A percentile compares a stretch with the other conserved stretches of the same genome.
These are phyloP conservation scores for Dendrophyllia cribrosa DNA, from an alignment of 64 coral and sea anemone genomes.

Conservation along the genomic window DNA sequence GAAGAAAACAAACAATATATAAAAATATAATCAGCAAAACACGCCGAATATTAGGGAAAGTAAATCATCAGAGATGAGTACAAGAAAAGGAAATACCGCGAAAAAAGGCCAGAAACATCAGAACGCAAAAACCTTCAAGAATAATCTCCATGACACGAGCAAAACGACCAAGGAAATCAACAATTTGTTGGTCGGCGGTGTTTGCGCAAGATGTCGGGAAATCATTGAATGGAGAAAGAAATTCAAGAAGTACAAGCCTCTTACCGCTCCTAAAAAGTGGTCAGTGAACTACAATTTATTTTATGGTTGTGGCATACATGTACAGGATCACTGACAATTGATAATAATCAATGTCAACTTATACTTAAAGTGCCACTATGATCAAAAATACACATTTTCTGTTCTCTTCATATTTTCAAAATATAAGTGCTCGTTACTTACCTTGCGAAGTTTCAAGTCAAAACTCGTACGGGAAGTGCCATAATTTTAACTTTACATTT, in stretches of 20 bases:
- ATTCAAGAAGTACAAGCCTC: conserved; percentile 96
- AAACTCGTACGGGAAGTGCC: too few species aligned
- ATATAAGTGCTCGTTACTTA: too few species aligned
- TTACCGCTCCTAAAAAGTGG: conserved; percentile 96
- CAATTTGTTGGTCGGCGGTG: conserved; percentile 69
- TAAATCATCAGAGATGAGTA: conserved; percentile 43
- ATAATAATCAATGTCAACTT: too few species aligned
- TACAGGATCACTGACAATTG: too few species aligned
- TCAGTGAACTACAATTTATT: conserved; percentile 15
- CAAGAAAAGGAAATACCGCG: conserved; percentile 78
- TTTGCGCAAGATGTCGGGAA: conserved; percentile 84
- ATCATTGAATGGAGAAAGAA: conserved; percentile 96
- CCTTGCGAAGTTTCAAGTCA: too few species aligned
- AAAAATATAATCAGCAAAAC: not conserved
- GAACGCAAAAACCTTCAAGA: conserved; percentile 84
- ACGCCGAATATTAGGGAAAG: not conserved
- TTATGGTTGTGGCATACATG: not conserved
- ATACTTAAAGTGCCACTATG: too few species aligned
- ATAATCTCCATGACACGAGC: conserved; percentile 90
- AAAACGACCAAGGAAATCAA: conserved; percentile 77
- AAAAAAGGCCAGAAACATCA: conserved; percentile 92
- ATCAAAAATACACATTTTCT: too few species aligned
- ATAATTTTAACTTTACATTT: too few species aligned
- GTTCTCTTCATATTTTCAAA: too few species aligned
- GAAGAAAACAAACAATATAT: not conserved